A percentile compares a stretch with the other conserved stretches of the same genome.
Evolutionary conservation across 1,140 invertebrate species (phyloP).

Genomic region (Psilanteris sp.): DNA sequence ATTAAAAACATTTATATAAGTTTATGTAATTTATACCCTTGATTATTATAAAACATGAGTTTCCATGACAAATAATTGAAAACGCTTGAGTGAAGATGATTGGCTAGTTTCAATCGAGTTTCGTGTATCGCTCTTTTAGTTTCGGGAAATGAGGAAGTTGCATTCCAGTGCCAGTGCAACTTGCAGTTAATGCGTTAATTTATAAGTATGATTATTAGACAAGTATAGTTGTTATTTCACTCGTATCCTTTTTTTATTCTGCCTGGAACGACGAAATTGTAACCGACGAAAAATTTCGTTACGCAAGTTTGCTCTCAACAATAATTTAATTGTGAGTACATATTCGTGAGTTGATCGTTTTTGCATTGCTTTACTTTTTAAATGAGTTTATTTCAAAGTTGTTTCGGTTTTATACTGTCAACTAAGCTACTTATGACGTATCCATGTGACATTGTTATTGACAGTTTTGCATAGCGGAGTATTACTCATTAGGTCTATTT

Average conservation of each 20-base stretch:
- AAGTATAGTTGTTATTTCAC: conserved; percentile 49
- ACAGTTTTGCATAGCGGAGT: background rate
- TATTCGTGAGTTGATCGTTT: background rate
- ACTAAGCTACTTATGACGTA: too few relatives aligned
- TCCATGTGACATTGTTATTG: background rate
- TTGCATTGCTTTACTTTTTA: background rate
- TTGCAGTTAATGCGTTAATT: conserved; percentile 50
- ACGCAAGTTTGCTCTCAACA: conserved; percentile 45
- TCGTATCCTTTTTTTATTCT: conserved; percentile 22
- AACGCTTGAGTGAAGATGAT: background rate
- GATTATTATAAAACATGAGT: too few relatives aligned
- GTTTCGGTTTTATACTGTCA: too few relatives aligned
- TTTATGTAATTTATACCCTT: too few relatives aligned
- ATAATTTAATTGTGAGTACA: conserved; percentile 46
- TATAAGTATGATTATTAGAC: conserved; percentile 58
- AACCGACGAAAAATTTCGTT: conserved; percentile 22
- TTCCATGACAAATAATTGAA: conserved; percentile 2
- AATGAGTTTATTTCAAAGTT: background rate
- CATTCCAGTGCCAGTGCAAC: conserved; percentile 52
- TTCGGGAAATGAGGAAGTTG: conserved; percentile 46
- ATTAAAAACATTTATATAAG: too few relatives aligned
- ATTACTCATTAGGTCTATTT: too few relatives aligned
- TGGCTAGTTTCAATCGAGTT: conserved; percentile 26
- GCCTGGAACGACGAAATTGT: conserved; percentile 9
- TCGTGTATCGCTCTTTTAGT: conserved; percentile 42